Evolutionary conservation across 1,140 invertebrate species (phyloP), one percentile per base, ranked within the genome.

Genomic region (Drosophila sp.): DNA sequence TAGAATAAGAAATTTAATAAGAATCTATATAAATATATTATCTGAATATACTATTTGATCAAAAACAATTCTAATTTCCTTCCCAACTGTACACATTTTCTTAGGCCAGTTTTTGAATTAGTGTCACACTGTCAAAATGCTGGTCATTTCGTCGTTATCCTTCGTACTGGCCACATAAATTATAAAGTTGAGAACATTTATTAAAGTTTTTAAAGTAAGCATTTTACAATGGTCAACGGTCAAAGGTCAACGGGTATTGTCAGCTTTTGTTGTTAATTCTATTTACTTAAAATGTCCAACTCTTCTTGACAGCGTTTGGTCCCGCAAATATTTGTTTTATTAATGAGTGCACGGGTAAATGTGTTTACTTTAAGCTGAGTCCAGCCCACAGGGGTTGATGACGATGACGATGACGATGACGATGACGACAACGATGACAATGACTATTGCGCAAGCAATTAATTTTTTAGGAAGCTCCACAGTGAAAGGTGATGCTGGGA

Each of bases 321-420:
- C 40, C 46, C 45, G 64, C 69, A 87, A 87, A 87, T 87, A 87
- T 87, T 87, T 87, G 83, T 62, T 65, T 64, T 79, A 87, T 87
- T 87, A 87, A 87, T 87, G 83, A 89, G 83, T 89, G 83, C 76
- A 83, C 84, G 69, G 83, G 79, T 89, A 79, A 87, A 89, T 87
- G 83, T 87, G 83, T 87, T 87, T 89, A 83, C 83, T 61, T 77
- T 78, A 38, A 61, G 57, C 63, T 54, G 59, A 51, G 72, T 46
- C 72, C 58, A 41, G 41, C 16, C 32, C 40, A 56, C 57, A 46
- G 27, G 38, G 38, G 36, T 18, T 18, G n/a, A 9, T 14, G 43
- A 21, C 25, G 11, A 34, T 29, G 32, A 27, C 14, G 21, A 14
- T 36, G 66, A n/a, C 11, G 16, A 29, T 1, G 8, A 4, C 13